Conservation (phyloP, 2,113 vertebrate species). For the Sylvia atricapilla region DNA sequence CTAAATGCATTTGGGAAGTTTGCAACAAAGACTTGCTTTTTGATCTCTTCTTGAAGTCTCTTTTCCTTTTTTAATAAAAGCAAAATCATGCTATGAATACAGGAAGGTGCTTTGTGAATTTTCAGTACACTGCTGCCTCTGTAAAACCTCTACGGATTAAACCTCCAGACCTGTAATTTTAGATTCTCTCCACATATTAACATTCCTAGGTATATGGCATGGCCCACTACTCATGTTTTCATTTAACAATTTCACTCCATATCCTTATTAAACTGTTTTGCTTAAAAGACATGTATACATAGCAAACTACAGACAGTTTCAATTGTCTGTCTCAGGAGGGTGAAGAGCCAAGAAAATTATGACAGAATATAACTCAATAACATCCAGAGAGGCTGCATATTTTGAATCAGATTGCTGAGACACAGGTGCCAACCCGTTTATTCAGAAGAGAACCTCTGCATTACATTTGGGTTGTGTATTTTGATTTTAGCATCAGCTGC, state of each 20-base stretch:
- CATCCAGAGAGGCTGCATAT: neutral
- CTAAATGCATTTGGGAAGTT: neutral
- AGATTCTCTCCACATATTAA: neutral
- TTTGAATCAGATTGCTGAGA: neutral
- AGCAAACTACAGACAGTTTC: neutral
- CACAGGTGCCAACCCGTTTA: neutral
- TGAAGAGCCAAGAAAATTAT: neutral
- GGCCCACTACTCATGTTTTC: neutral
- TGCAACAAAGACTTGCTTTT: neutral
- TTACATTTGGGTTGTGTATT: neutral
- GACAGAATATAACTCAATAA: neutral
- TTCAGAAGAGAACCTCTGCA: neutral
- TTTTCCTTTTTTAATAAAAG: slow-evolving; percentile 1
- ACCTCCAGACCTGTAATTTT: neutral
- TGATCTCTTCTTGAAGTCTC: neutral
- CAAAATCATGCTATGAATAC: neutral
- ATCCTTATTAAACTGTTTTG: neutral
- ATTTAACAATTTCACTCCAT: neutral
- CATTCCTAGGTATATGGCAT: neutral
- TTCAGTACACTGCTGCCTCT: neutral
- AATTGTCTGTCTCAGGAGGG: neutral
- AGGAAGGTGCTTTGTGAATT: neutral
- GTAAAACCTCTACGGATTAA: neutral
- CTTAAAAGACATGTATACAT: neutral
- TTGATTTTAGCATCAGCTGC: neutral